Evolutionary conservation across 1,140 invertebrate genomes (phyloP), one percentile per base, ranked within the genome.

Genomic region (Nixonia krombeini): DNA sequence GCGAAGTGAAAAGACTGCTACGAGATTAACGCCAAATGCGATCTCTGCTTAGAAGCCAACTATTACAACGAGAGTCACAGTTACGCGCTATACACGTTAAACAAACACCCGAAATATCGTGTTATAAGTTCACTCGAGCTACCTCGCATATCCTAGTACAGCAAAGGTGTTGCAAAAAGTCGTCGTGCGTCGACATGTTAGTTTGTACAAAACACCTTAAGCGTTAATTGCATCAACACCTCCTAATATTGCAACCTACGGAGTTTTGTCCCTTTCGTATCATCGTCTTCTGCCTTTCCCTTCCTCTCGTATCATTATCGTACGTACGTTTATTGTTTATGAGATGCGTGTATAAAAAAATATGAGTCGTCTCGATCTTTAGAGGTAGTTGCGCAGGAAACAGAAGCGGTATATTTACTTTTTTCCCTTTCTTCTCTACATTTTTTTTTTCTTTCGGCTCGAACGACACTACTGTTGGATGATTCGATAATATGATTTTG

Each of bases 371-470:
- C 72, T 79, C 63, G 73, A 77, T 80, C 74, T 79, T 78, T 66
- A 77, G 78, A 81, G 79, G 78, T 81, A 81, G 79, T 78, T 79
- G 73, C 72, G 72, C 78, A 79, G 78, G 76, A 81, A 81, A 80
- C 76, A 76, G 74, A 81, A 81, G 75, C 76, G 67, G 59, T 76
- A 64, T 67, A 62, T 68, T 74, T 74, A 69, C 67, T 13, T 56
- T 58, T 42, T 51, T 26, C 53, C 41, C 21, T 62, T 59, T 38
- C 49, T 51, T 55, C 37, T 16, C 18, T 37, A 47, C 44, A 33
- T 59, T 69, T 64, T 63, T 52, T 38, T 56, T 29, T 26, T 23
- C 45, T 29, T 26, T 53, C 52, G 29, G 28, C 45, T 49, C 47
- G 56, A 40, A 57, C 35, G 51, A 65, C n/a, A n/a, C 59, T 59